Base-by-base conservation (phyloP, 2,888 invertebrate genomes). In the Crepidodera aurea region DNA sequence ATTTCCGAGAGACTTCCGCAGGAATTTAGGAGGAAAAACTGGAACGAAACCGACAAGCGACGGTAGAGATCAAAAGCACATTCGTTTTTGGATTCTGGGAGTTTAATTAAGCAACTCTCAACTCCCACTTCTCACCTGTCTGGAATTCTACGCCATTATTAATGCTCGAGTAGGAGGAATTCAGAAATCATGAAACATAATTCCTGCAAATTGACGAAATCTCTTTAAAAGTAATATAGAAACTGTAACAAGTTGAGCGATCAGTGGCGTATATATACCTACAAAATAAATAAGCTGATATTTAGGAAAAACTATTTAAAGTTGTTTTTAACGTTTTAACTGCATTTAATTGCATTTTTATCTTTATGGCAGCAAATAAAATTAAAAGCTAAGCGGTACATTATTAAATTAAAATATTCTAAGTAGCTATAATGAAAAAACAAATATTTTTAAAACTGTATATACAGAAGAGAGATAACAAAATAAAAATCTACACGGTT, bases 61-160 rank as follows among this genome's bases (percentile, higher is more conserved):
- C n/a, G n/a, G n/a, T n/a, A 32, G 10, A 32, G 32, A 32, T 37
- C 37, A 13, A 37, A 37, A 8, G 15, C 1, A 37, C 15, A 12
- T 37, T 37, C 13, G 37, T 37, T 37, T 37, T 7, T 5, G 12
- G 12, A 13, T 5, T 37, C 13, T 37, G 8, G 13, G 37, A 37
- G 37, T 37, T 37, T 37, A 37, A 37, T 37, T 37, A 37, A 13
- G 37, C 15, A 37, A 37, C 37, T 37, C 37, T 37, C 7, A 37
- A 37, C 37, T 37, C 37, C 13, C 15, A 13, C 37, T 37, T 37
- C 37, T 37, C 37, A 37, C 37, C 37, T 37, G 15, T 37, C 15
- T 37, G 13, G 37, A 37, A 37, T 37, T 37, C 37, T 13, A 37
- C 7, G 15, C 12, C 3, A 13, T 15, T 13, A 37, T 37, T 37